Conservation (phyloP, 2,797 vertebrate genomes). For the Sphenodon punctatus region DNA sequence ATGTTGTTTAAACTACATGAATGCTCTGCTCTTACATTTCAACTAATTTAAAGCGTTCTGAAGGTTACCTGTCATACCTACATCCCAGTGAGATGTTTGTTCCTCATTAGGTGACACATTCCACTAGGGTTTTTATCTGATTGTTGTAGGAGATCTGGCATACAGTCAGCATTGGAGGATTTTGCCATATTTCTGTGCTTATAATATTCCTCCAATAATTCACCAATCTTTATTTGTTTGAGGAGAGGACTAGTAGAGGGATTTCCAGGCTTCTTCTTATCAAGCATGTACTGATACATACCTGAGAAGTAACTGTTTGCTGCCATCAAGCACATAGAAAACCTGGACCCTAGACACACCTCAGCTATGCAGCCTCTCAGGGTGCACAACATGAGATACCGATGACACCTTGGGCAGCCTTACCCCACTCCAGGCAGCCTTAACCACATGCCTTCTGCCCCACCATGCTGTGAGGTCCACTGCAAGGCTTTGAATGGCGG, state of each 20-base stretch:
- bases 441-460: no score
- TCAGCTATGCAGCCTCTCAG: no score
- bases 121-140: conserved; percentile 1
- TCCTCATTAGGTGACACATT: conserved; percentile 20
- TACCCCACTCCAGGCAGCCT: no score
- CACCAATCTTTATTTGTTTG: neutral
- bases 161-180: neutral
- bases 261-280: neutral
- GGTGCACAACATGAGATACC: no score
- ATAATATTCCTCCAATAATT: neutral
- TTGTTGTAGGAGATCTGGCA: neutral
- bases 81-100: neutral
- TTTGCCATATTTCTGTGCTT: conserved; percentile 1
- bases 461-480: no score
- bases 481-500: no score
- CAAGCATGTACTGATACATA: neutral
- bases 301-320: no score
- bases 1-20: neutral
- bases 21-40: conserved; percentile 30
- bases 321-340: no score
- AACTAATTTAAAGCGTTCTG: conserved; percentile 18
- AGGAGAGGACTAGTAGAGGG: conserved; percentile 8
- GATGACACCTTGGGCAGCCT: no score
- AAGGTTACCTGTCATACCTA: conserved; percentile 36
- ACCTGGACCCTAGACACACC: no score